Base-by-base conservation (phyloP, 2,888 invertebrate genomes). In the Trissolcus japonicus region DNA sequence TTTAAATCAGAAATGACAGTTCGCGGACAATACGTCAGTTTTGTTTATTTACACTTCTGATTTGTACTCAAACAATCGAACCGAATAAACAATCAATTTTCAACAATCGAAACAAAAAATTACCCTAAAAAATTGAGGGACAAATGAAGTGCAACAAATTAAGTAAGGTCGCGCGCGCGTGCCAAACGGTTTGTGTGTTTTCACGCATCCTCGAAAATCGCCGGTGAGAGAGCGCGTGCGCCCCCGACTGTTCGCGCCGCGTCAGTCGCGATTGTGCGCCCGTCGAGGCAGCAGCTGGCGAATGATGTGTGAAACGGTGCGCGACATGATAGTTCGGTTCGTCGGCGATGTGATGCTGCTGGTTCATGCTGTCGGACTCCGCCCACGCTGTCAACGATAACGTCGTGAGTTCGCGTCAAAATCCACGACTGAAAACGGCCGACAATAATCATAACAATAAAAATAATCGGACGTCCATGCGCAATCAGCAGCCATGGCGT, bases 401-500 rank as follows among this genome's bases (percentile, higher is more conserved):
- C 50, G 57, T 55, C 41, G 56, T 74, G 57, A 40, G 19, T 41
- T 2, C 59, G 75, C 68, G 68, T 75, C 68, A 59, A 68, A n/a
- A 67, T 55, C 68, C 59, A 60, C 54, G 46, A 57, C 21, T 35
- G 17, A 50, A 63, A 40, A 14, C 29, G 40, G 2, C 57, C 4
- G 57, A 57, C 57, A 59, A 41, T 57, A 35, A 46, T 16, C 11
- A 14, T 35, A 14, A 46, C 46, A n/a, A 59, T 43, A 16, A 16
- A 6, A 65, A 55, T 61, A 55, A 56, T 56, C 53, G 35, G 54
- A 72, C 79, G 80, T 80, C 84, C 82, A 85, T 85, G 85, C 85
- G 82, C 81, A 80, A 78, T 75, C 75, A 61, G 74, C 76, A 81
- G 82, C 81, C 82, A 96, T 96, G 96, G 96, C 96, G 88, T 96